Evolutionary conservation across 2,888 invertebrate species (phyloP).

Genomic region (Drepanosiphum platanoidis): DNA sequence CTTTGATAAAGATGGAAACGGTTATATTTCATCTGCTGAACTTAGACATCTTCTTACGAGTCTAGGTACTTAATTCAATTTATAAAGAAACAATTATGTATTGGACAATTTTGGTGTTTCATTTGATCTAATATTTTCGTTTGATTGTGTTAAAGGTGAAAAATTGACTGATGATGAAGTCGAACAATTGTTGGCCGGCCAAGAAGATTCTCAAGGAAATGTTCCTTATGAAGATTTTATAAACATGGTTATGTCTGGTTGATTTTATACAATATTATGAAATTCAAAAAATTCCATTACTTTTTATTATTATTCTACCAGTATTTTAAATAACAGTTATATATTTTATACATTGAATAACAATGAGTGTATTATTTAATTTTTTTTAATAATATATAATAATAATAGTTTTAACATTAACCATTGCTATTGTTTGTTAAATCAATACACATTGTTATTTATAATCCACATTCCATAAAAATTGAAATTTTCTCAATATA

Average conservation of each 20-base stretch:
- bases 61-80: slow-evolving; percentile 72
- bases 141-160: slow-evolving; percentile 74
- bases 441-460: slow-evolving; percentile 24
- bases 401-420: slow-evolving; percentile 31
- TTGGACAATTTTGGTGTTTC: background rate
- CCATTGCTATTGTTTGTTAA: slow-evolving; percentile 17
- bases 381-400: slow-evolving; percentile 14
- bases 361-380: background rate
- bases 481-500: background rate
- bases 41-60: slow-evolving; percentile 96
- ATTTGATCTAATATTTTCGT: background rate
- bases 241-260: slow-evolving; percentile 92
- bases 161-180: slow-evolving; percentile 97
- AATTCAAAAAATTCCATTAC: slow-evolving; percentile 1
- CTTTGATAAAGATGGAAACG: slow-evolving; percentile 99
- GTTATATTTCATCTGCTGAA: slow-evolving; percentile 97
- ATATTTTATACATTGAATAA: no score
- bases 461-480: slow-evolving; percentile 39
- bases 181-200: slow-evolving; percentile 93
- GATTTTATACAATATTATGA: slow-evolving; percentile 65
- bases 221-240: slow-evolving; percentile 99
- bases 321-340: slow-evolving; percentile 30
- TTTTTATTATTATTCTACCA: slow-evolving; percentile 10
- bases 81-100: background rate
- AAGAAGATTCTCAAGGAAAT: slow-evolving; percentile 99